A percentile compares a stretch with the other conserved stretches of the same genome.
Evolutionary conservation across 1,140 invertebrate genomes (phyloP).

Genomic region (Nebria ingens): DNA sequence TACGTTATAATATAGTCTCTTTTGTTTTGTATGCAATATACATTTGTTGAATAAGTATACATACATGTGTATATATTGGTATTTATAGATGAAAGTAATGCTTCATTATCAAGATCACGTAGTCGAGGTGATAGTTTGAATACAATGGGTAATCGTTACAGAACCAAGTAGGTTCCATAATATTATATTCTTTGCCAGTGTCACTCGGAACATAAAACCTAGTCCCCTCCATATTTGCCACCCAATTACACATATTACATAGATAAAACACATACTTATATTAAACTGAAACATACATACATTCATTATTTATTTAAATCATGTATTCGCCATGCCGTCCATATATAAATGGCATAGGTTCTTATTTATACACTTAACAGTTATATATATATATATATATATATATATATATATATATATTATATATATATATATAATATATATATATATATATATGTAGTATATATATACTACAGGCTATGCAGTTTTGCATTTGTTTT

Average conservation of each 20-base stretch:
- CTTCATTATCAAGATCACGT: slow-evolving; percentile 46
- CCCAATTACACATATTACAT: slow-evolving; percentile 5
- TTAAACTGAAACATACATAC: neutral
- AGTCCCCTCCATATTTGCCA: slow-evolving; percentile 19
- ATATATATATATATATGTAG: too few species aligned
- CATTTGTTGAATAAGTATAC: too few species aligned
- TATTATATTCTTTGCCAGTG: neutral
- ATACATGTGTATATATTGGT: neutral
- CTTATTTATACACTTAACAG: neutral
- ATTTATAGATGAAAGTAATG: slow-evolving; percentile 37
- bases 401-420: too few species aligned
- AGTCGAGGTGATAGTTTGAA: slow-evolving; percentile 60
- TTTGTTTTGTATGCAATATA: too few species aligned
- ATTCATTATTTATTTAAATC: too few species aligned
- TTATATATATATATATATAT: slow-evolving; percentile 1
- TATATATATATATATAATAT: slow-evolving; percentile 1
- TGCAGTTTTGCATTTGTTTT: too few species aligned
- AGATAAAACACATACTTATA: neutral
- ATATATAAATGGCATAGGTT: slow-evolving; percentile 8
- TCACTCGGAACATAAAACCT: slow-evolving; percentile 12
- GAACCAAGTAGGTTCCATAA: slow-evolving; percentile 27
- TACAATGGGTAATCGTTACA: slow-evolving; percentile 40
- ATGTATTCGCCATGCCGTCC: neutral
- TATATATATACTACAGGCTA: too few species aligned
- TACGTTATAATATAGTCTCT: too few species aligned